Percentiles rank a stretch among this genome's conserved stretches.
Evolutionary conservation across 1,140 invertebrate species (phyloP).

Genomic region (Maniola jurtina): DNA sequence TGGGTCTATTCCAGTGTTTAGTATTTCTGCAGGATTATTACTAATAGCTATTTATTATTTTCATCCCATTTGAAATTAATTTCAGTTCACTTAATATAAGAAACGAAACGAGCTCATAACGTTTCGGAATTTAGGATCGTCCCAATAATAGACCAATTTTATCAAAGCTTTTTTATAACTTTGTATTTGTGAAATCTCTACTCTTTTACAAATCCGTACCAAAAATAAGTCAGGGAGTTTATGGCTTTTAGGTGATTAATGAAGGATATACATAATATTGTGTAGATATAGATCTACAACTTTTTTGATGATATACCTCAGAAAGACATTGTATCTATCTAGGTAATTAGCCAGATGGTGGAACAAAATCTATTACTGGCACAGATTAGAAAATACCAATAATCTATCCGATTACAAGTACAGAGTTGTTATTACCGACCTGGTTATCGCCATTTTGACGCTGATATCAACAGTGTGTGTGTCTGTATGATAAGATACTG

Average conservation of each 20-base stretch:
- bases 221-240: slow-evolving; percentile 38
- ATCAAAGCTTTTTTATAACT: slow-evolving; percentile 28
- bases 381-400: neutral
- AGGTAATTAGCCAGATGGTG: no score
- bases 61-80: no score
- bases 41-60: no score
- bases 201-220: slow-evolving; percentile 39
- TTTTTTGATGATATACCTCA: no score
- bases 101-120: slow-evolving; percentile 18
- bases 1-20: no score
- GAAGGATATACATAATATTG: no score
- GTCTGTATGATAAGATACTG: no score
- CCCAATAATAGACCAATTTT: slow-evolving; percentile 49
- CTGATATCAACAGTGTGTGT: no score
- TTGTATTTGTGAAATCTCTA: slow-evolving; percentile 26
- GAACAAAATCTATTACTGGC: no score
- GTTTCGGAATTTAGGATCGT: slow-evolving; percentile 27
- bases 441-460: neutral
- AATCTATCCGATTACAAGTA: neutral
- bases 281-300: neutral
- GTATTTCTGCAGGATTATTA: no score
- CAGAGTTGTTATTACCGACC: neutral
- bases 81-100: neutral
- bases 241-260: slow-evolving; percentile 33
- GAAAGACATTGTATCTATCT: no score